Base-by-base conservation (phyloP, 1,140 invertebrate species). In the Temnothorax longispinosus region DNA sequence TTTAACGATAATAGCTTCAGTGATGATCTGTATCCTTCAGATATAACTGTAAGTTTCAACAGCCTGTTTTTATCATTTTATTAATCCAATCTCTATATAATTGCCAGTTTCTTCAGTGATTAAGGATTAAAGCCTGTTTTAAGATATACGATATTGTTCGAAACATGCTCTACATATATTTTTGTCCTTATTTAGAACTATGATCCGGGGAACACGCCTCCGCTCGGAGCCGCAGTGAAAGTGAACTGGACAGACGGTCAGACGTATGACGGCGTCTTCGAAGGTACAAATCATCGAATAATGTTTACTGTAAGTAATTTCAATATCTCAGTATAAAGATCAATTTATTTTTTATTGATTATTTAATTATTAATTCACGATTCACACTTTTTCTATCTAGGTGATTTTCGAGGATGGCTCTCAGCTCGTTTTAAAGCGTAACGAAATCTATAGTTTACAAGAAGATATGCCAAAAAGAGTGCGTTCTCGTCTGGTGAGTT, bases 1-100 rank as follows among this genome's bases (percentile, higher is more conserved):
- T 97, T 97, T 93, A 62, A 95, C 58, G 97, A 97, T 92, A 95
- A 96, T 5, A 97, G 97, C 62, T 96, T 96, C 87, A 96, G 96
- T 67, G 96, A 97, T 74, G 96, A 97, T 93, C 90, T 96, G 3
- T 96, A 95, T 80, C 96, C 96, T 52, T 93, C 96, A 62, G 96
- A 96, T 92, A 94, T 96, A 80, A 92, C 91, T 38, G 95, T 96
- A 87, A 93, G 92, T 92, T 82, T 62, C n/a, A 7, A 35, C 15
- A 50, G 4, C 8, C 0, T 32, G 6, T 41, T 76, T 44, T 76
- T 75, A 21, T 84, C 41, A 38, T 13, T 27, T 64, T 38, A 27
- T 56, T 56, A 52, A 69, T 27, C 7, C 0, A 27, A 1, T 47
- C 10, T 67, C 2, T 69, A 21, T 21, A 67, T 6, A 67, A 38